phyloP scores from a whole-genome alignment of 2,888 invertebrate species.

The Gibbula magus region DNA sequence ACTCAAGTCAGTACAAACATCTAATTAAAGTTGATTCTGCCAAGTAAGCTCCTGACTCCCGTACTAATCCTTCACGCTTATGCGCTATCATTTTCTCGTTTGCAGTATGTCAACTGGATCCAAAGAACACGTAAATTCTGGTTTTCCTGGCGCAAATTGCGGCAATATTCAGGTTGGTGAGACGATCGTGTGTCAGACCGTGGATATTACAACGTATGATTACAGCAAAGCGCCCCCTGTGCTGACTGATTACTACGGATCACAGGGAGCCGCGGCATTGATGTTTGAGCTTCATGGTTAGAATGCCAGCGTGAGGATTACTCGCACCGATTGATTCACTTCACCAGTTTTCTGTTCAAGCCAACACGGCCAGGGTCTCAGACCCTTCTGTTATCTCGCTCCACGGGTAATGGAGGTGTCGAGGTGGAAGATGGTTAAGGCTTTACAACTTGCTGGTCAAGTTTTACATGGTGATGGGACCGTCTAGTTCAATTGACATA shows the following conservation, averaged over 20 bases:
- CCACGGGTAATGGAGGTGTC: too few relatives aligned
- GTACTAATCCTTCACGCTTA: neutral
- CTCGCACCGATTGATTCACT: neutral
- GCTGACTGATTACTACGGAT: neutral
- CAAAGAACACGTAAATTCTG: neutral
- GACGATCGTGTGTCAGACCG: neutral
- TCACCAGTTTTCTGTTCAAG: neutral
- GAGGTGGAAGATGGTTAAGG: too few relatives aligned
- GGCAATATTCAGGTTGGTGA: neutral
- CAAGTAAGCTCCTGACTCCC: neutral
- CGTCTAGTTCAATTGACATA: too few relatives aligned
- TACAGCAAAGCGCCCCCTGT: neutral
- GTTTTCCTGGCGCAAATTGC: neutral
- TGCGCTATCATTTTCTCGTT: slow-evolving; percentile 4
- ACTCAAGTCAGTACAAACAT: neutral
- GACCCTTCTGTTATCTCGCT: too few relatives aligned
- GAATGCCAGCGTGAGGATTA: neutral
- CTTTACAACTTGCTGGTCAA: too few relatives aligned
- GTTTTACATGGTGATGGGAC: too few relatives aligned
- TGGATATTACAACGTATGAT: neutral
- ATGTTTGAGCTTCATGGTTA: slow-evolving; percentile 15
- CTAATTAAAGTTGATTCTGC: neutral
- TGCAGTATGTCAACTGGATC: neutral
- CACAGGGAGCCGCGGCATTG: neutral
- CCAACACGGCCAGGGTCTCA: neutral